These are phyloP conservation scores for Rallus crepitans DNA, from an alignment of 2,797 vertebrate species.

Conservation along the genomic window DNA sequence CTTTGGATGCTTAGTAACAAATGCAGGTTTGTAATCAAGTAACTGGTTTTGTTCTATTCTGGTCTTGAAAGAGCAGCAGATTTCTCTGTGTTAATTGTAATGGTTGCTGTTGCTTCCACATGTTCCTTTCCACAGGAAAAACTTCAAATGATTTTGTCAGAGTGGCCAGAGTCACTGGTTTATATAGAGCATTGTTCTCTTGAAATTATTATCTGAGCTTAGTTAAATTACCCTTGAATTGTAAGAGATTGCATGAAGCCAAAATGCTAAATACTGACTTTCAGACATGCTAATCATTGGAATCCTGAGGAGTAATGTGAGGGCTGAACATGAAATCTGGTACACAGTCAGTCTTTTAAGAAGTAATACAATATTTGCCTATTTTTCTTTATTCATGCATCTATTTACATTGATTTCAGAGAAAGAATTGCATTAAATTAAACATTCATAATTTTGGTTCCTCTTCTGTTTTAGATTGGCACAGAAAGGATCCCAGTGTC, in stretches of 20 bases:
- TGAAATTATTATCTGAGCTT: slow-evolving; percentile 11
- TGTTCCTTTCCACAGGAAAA: background rate
- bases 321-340: background rate
- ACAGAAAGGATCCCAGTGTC: slow-evolving; percentile 83
- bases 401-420: background rate
- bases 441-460: background rate
- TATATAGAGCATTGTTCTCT: background rate
- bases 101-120: background rate
- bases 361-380: background rate
- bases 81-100: background rate
- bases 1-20: background rate
- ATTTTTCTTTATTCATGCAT: background rate
- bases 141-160: background rate
- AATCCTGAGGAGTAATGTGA: background rate
- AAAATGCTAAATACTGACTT: background rate
- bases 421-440: background rate
- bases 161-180: background rate
- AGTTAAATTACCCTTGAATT: slow-evolving; percentile 31
- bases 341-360: background rate
- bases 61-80: background rate
- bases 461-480: slow-evolving; percentile 87
- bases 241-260: background rate
- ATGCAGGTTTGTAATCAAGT: background rate
- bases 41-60: background rate
- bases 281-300: background rate